Evolutionary conservation across 2,797 vertebrate species (phyloP).

Genomic region (Enteromius radiatus): DNA sequence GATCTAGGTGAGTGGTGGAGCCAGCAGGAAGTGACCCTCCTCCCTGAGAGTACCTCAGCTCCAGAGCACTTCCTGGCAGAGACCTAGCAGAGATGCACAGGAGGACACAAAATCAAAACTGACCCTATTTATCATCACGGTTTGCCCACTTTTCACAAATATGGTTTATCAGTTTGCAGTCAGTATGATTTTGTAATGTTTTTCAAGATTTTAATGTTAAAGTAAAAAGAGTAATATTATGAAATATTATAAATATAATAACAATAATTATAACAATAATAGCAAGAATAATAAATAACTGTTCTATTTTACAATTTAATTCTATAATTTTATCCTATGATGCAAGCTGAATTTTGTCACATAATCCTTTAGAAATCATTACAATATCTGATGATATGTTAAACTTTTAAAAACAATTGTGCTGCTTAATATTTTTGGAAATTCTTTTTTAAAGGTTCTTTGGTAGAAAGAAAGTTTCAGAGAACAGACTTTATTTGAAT

Average conservation of each 20-base stretch:
- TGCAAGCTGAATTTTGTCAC: background rate
- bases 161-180: background rate
- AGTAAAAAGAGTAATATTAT: background rate
- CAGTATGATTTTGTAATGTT: background rate
- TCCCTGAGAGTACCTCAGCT: constrained; percentile 87
- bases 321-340: no score
- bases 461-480: background rate
- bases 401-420: background rate
- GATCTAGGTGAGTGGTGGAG: constrained; percentile 81
- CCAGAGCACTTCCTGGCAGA: constrained; percentile 88
- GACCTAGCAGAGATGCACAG: constrained; percentile 72
- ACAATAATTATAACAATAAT: no score
- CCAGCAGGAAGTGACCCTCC: constrained; percentile 77
- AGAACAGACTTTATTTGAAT: no score
- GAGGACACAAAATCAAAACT: background rate
- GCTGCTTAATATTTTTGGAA: background rate
- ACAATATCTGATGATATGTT: no score
- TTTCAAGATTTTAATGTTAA: background rate
- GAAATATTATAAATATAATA: background rate
- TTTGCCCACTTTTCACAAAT: background rate
- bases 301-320: background rate
- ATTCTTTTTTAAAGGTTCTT: background rate
- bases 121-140: background rate
- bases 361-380: background rate
- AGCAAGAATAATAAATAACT: no score